Conservation (phyloP, 2,113 vertebrate species). For the Strigops habroptila region DNA sequence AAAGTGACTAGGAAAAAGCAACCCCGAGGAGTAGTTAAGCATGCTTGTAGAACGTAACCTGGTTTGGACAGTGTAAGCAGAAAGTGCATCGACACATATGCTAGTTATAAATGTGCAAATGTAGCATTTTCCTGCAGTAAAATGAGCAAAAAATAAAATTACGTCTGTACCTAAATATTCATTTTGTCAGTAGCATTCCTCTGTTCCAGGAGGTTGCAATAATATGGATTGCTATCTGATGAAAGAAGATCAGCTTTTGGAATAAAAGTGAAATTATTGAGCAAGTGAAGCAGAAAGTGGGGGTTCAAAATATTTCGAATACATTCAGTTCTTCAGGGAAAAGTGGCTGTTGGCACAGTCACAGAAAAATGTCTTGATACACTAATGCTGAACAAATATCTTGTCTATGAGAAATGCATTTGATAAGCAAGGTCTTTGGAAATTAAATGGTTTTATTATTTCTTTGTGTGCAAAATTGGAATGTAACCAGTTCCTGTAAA, state of each 20-base stretch:
- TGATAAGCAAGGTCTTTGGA: slow-evolving; percentile 51
- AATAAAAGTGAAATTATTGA: slow-evolving; percentile 69
- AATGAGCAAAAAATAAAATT: slow-evolving; percentile 7
- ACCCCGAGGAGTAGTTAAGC: not conserved
- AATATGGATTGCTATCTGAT: slow-evolving; percentile 53
- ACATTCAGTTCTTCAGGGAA: slow-evolving; percentile 42
- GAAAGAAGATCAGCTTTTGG: slow-evolving; percentile 67
- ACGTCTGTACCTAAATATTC: slow-evolving; percentile 27
- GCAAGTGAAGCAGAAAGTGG: slow-evolving; percentile 67
- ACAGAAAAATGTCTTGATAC: slow-evolving; percentile 37
- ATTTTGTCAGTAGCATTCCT: slow-evolving; percentile 42
- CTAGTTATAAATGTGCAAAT: slow-evolving; percentile 38
- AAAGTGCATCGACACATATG: slow-evolving; percentile 30
- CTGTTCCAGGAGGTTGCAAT: slow-evolving; percentile 31
- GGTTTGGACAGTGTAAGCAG: not conserved
- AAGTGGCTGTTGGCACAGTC: slow-evolving; percentile 55
- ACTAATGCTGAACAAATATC: slow-evolving; percentile 50
- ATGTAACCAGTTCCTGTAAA: slow-evolving; percentile 37
- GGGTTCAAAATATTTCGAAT: slow-evolving; percentile 63
- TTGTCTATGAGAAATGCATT: slow-evolving; percentile 43
- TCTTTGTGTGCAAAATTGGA: slow-evolving; percentile 46
- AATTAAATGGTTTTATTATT: slow-evolving; percentile 39
- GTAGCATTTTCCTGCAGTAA: slow-evolving; percentile 27
- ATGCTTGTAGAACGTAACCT: slow-evolving; percentile 8
- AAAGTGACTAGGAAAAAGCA: slow-evolving; percentile 40